Percentiles rank a stretch among this genome's conserved stretches.
phyloP scores from a whole-genome alignment of 2,797 vertebrate genomes.

The Falco berigora region DNA sequence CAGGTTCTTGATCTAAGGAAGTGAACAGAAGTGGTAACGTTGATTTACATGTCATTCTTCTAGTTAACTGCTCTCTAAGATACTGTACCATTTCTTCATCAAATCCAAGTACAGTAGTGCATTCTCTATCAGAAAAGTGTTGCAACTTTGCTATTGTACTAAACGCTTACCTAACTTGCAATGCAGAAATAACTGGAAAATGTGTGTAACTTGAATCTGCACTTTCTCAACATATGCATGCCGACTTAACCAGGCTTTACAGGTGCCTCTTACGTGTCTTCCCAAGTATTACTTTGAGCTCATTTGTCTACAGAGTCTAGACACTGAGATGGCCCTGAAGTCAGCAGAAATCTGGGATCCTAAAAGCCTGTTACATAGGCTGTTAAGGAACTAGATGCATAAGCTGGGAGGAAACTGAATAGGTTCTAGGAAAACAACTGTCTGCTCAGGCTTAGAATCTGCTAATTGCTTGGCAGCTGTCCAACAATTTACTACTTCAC shows the following conservation, averaged over 20 bases:
- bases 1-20: conserved; percentile 11
- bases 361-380: not conserved
- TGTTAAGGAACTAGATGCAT: not conserved
- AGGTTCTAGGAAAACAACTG: not conserved
- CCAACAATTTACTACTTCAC: not conserved
- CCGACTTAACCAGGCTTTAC: not conserved
- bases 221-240: not conserved
- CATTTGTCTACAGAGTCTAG: not conserved
- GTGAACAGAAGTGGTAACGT: not conserved
- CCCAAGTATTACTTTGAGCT: not conserved
- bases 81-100: not conserved
- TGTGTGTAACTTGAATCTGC: not conserved
- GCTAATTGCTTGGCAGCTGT: not conserved
- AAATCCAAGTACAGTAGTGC: not conserved
- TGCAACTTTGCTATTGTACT: not conserved
- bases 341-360: not conserved
- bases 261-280: not conserved
- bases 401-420: not conserved
- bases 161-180: not conserved
- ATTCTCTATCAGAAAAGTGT: not conserved
- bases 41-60: not conserved
- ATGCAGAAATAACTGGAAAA: not conserved
- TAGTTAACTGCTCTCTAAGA: not conserved
- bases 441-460: not conserved
- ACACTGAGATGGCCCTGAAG: not conserved